A percentile compares a stretch with the other conserved stretches of the same genome.
phyloP scores from a whole-genome alignment of 1,140 invertebrate species.

The Gyrodactylus salaris region DNA sequence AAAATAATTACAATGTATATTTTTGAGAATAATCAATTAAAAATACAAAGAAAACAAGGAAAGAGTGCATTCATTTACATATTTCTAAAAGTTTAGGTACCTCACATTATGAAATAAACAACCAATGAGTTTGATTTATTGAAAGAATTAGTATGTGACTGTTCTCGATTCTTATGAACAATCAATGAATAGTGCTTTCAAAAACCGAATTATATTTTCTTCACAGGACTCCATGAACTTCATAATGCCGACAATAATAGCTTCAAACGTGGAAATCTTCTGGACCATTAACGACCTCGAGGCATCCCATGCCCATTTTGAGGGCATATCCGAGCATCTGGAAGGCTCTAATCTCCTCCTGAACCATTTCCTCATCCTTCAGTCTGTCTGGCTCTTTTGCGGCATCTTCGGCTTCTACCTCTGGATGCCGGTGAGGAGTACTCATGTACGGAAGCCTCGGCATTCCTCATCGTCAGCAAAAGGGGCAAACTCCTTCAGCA shows the following conservation, averaged over 20 bases:
- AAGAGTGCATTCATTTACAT: too few relatives aligned
- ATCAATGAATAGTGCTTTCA: too few relatives aligned
- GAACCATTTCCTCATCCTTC: neutral
- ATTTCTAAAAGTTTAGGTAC: too few relatives aligned
- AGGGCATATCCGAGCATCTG: neutral
- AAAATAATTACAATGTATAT: too few relatives aligned
- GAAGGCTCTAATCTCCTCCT: neutral
- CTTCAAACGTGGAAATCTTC: neutral
- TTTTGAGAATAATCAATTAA: too few relatives aligned
- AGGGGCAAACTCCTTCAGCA: too few relatives aligned
- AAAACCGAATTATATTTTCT: neutral
- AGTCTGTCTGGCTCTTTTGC: neutral
- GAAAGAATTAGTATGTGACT: too few relatives aligned
- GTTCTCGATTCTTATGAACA: too few relatives aligned
- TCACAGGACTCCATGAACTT: neutral
- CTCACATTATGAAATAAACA: too few relatives aligned
- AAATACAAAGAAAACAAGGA: too few relatives aligned
- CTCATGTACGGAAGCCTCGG: neutral
- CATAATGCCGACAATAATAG: neutral
- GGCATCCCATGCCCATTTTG: neutral
- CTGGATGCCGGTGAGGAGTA: neutral
- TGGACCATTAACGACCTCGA: neutral
- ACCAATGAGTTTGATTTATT: too few relatives aligned
- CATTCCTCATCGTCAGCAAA: neutral
- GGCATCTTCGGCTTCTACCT: neutral